Evolutionary conservation across 2,113 vertebrate genomes (phyloP).

Genomic region (Xenopus tropicalis): DNA sequence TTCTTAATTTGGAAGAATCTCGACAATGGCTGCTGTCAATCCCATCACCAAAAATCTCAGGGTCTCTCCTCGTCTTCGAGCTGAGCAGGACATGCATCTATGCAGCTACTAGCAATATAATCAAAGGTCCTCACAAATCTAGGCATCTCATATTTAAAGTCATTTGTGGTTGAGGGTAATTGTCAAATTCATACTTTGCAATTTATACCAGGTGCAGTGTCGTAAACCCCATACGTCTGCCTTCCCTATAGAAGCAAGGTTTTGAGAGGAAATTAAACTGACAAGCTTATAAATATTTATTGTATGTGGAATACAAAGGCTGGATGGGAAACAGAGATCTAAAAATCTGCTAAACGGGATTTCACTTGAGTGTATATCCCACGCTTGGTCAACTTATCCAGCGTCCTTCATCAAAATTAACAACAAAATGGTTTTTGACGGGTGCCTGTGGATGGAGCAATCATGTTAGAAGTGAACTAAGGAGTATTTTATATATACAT

Average conservation of each 20-base stretch:
- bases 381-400: conserved; percentile 15
- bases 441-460: background rate
- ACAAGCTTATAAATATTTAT: conserved; percentile 39
- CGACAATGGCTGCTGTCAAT: conserved; percentile 43
- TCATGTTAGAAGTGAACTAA: background rate
- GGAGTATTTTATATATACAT: background rate
- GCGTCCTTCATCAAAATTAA: conserved; percentile 23
- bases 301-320: conserved; percentile 24
- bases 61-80: background rate
- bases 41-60: conserved; percentile 8
- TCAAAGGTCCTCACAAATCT: conserved; percentile 48
- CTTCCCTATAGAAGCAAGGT: conserved; percentile 44
- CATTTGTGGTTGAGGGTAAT: conserved; percentile 42
- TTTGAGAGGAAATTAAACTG: conserved; percentile 46
- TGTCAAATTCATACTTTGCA: conserved; percentile 36
- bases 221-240: conserved; percentile 14
- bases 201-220: conserved; percentile 48
- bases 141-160: conserved; percentile 49
- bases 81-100: background rate
- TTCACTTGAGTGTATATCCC: conserved; percentile 16
- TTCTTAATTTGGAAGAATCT: conserved; percentile 67
- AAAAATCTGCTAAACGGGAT: conserved; percentile 27
- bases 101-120: conserved; percentile 58
- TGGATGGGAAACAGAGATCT: conserved; percentile 23
- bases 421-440: background rate